Conservation (phyloP, 2,888 invertebrate species). For the Lapara coniferarum region DNA sequence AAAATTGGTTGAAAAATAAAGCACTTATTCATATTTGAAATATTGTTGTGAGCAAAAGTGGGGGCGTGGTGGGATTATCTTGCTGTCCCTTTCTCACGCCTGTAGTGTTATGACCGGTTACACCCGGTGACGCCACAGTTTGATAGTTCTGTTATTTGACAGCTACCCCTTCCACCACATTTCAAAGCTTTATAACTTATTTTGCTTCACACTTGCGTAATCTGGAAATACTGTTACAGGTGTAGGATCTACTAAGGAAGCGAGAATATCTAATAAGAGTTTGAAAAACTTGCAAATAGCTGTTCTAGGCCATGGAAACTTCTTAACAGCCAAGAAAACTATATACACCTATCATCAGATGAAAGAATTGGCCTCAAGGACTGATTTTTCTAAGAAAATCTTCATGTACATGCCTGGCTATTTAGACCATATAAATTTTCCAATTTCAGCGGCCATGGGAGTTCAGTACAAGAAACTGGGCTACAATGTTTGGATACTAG, state of each 20-base stretch:
- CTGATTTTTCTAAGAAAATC: slow-evolving; percentile 44
- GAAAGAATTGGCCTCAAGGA: slow-evolving; percentile 42
- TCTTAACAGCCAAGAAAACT: slow-evolving; percentile 33
- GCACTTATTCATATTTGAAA: no score
- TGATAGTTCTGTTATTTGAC: no score
- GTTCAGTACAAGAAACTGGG: slow-evolving; percentile 33
- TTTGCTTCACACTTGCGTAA: no score
- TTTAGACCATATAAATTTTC: slow-evolving; percentile 29
- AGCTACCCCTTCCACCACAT: no score
- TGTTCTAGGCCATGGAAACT: slow-evolving; percentile 27
- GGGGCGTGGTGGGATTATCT: no score
- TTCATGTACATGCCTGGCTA: slow-evolving; percentile 44
- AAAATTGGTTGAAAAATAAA: no score
- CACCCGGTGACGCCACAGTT: no score
- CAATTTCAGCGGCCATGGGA: slow-evolving; percentile 29
- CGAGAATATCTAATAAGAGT: slow-evolving; percentile 30
- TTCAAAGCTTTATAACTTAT: no score
- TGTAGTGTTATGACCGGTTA: no score
- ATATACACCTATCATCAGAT: slow-evolving; percentile 49
- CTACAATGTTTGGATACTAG: slow-evolving; percentile 47
- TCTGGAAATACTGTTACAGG: slow-evolving; percentile 26
- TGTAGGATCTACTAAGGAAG: slow-evolving; percentile 34
- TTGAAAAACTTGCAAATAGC: slow-evolving; percentile 29
- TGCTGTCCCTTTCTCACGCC: no score
- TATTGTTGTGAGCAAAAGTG: no score